Evolutionary conservation across 2,888 invertebrate species (phyloP), one percentile per base, ranked within the genome.

Genomic region (Nemapogon koenigi): DNA sequence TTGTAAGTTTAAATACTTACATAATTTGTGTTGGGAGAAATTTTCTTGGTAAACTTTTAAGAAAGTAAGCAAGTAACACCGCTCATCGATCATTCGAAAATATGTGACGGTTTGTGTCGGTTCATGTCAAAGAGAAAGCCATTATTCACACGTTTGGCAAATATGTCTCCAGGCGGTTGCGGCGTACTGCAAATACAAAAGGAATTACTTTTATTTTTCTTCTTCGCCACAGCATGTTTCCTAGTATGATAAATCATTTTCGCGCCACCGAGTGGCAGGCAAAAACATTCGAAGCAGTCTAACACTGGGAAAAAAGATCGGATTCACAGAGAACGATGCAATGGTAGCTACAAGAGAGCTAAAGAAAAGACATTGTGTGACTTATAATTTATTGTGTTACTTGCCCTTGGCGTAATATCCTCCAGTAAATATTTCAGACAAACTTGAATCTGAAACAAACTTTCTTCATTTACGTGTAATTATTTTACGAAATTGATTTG

Each of bases 211-310:
- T 70, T 69, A 71, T 71, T 73, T 73, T 64, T 62, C 63, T 59
- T 66, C 64, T 65, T 63, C 61, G 66, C 68, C 71, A 49, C 70
- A 71, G 70, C 62, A 59, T 71, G 69, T 65, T 69, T 64, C 65
- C 67, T 59, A 16, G 15, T 65, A 72, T 73, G 72, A 75, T 73
- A 72, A 72, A 73, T 75, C 67, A 68, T 68, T 72, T 71, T 68
- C 55, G 53, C 61, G 57, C 63, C 53, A 54, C 53, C 53, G 55
- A 57, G 53, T 50, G 53, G 43, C 48, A 52, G 49, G 60, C 62
- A 70, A 67, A 70, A 70, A 67, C 64, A 62, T 57, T 52, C 37
- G 49, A 19, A 55, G 52, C 50, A 57, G 53, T 60, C 57, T 59
- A 48, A 27, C 37, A 37, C 28, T 15, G 15, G 11, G 57, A 57